phyloP scores from a whole-genome alignment of 1,140 invertebrate genomes.

The Hycleus cichorii region DNA sequence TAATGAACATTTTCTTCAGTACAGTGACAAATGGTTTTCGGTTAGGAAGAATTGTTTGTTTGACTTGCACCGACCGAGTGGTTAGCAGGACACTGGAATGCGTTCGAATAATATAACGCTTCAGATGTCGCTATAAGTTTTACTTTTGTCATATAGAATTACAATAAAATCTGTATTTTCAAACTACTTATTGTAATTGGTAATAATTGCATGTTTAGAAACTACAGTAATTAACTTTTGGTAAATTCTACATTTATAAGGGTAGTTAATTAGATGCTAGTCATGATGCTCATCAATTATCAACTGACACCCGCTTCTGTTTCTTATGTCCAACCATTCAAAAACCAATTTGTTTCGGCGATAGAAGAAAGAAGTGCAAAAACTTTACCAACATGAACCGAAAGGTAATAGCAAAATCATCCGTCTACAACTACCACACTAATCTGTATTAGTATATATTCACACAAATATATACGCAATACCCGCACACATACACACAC shows the following conservation, averaged over 20 bases:
- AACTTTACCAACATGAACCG: not conserved
- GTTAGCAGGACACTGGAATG: slow-evolving; percentile 8
- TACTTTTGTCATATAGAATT: no score
- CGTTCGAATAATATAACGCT: not conserved
- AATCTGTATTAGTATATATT: no score
- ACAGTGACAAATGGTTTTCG: slow-evolving; percentile 7
- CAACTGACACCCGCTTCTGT: slow-evolving; percentile 17
- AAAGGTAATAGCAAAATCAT: not conserved
- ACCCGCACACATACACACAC: not conserved
- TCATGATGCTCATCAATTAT: slow-evolving; percentile 14
- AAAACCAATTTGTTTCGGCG: slow-evolving; percentile 21
- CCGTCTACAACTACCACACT: not conserved
- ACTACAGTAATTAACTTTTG: no score
- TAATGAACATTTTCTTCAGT: slow-evolving; percentile 13
- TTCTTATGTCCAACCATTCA: slow-evolving; percentile 11
- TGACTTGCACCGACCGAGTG: not conserved
- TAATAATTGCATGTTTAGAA: no score
- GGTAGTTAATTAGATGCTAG: no score
- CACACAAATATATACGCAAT: no score
- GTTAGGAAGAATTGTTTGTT: no score
- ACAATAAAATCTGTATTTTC: no score
- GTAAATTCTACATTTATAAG: no score
- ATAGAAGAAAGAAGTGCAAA: slow-evolving; percentile 16
- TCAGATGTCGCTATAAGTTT: no score
- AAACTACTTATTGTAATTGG: no score